Conservation (phyloP, 2,888 invertebrate genomes). For the Caenorhabditis sp. region DNA sequence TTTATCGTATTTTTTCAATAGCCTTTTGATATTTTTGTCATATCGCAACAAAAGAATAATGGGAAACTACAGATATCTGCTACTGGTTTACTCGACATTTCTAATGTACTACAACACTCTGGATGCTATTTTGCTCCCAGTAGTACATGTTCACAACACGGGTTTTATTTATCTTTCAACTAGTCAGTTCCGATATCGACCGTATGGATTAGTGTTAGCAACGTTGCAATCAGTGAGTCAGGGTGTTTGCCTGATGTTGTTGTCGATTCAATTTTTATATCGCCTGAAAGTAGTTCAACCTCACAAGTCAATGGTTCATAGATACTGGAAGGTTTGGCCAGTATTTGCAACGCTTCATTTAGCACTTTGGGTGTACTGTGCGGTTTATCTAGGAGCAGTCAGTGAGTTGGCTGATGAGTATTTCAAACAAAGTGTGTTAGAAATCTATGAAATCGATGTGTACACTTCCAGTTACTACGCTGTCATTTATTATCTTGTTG, state of each 20-base stretch:
- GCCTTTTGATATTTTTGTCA: constrained; percentile 10
- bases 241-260: constrained; percentile 11
- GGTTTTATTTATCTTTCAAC: constrained; percentile 15
- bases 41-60: constrained; percentile 9
- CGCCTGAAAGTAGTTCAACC: not conserved
- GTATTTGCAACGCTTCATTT: not conserved
- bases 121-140: constrained; percentile 14
- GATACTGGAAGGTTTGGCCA: not conserved
- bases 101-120: constrained; percentile 15
- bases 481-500: constrained; percentile 3
- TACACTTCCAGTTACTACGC: constrained; percentile 8
- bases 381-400: not conserved
- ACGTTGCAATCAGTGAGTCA: constrained; percentile 12
- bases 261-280: constrained; percentile 16
- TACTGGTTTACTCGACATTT: constrained; percentile 12
- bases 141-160: constrained; percentile 1
- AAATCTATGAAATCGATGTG: constrained; percentile 8
- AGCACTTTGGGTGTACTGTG: constrained; percentile 3
- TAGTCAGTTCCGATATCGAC: constrained; percentile 6
- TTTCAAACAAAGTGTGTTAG: constrained; percentile 12
- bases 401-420: constrained; percentile 13
- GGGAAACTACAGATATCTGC: constrained; percentile 16
- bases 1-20: constrained; percentile 4
- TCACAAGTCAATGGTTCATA: constrained; percentile 7
- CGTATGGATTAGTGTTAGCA: constrained; percentile 9